Evolutionary conservation across 2,888 invertebrate species (phyloP), one percentile per base, ranked within the genome.

Genomic region (Chesias legatella): DNA sequence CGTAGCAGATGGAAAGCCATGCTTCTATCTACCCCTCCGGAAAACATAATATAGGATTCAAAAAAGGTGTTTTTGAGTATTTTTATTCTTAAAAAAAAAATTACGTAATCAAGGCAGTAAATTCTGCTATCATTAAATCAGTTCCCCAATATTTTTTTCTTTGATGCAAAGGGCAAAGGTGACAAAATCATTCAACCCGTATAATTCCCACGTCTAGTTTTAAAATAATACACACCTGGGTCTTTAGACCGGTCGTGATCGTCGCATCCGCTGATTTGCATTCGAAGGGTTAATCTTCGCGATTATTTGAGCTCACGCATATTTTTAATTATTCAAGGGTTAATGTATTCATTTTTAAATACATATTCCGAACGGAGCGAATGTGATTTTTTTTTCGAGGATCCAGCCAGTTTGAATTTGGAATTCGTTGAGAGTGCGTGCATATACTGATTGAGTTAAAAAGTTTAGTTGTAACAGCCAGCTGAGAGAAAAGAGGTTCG

Each of bases 281-380:
- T 86, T 64, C 70, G 70, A 78, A 81, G 88, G 88, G 86, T 85
- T 85, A 84, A 85, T 80, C 83, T 78, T 82, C 71, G 70, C 77
- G 80, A 82, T 78, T 83, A 82, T 86, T 82, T 81, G 75, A 67
- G 72, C 79, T 78, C 83, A 79, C 85, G 85, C 81, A 81, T 84
- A 83, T 83, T 84, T 86, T 84, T 88, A 88, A 88, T 88, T 88
- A 84, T 88, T 79, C 84, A 84, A 79, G 88, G 88, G 86, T 84
- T 79, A 84, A 85, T 82, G 65, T 84, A 84, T 76, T 83, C 58
- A 56, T 66, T 73, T 73, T 67, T 65, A 58, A 72, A 41, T 33
- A 35, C 26, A 33, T 40, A 22, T 22, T 22, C 22, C 7, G n/a
- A 78, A 61, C 65, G 70, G 68, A 67, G 68, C 63, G 67, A 64